Base-by-base conservation (phyloP, 2,888 invertebrate species). In the Tridacna crocea region DNA sequence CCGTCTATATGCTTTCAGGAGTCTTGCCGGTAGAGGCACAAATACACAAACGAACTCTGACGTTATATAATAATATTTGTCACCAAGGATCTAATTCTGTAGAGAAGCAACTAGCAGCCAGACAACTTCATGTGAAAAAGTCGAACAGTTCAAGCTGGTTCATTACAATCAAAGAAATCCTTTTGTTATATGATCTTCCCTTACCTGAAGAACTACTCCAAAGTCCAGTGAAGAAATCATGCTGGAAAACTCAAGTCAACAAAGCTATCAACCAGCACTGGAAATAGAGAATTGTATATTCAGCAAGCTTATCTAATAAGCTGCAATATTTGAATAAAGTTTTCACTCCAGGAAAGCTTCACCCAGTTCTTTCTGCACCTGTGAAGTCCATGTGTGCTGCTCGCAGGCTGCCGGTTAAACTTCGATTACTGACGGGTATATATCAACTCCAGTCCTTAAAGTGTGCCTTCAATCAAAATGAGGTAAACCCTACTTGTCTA, bases 41-140 rank as follows among this genome's bases (percentile, higher is more conserved):
- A 24, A 68, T 83, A 10, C 75, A 80, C 51, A 78, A 72, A 22
- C 77, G 47, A 72, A 66, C 63, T 12, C 58, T 83, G 24, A 80
- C 22, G 0, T 15, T 70, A 12, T 78, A 72, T 27, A 75, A 82
- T 47, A 82, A 75, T 65, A 61, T 82, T 8, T 78, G 78, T 63
- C 24, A 26, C 0, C 73, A 68, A 51, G 17, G 24, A 26, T 60
- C 61, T 13, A 19, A 47, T 11, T 60, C 74, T 22, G 61, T 80
- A 19, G 80, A 72, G 58, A 80, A 72, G 66, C 24, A 24, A 24
- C n/a, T 76, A 36, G 72, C 80, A 15, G 17, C 15, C 0, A 36
- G 75, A 15, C 75, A 75, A 22, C 22, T 72, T 0, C n/a, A 22
- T 11, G 27, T 79, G 6, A 74, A 79, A 24, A 10, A 0, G 10